These are phyloP conservation scores for Craterocephalus amniculus DNA, from an alignment of 2,797 vertebrate species.

Conservation along the genomic window DNA sequence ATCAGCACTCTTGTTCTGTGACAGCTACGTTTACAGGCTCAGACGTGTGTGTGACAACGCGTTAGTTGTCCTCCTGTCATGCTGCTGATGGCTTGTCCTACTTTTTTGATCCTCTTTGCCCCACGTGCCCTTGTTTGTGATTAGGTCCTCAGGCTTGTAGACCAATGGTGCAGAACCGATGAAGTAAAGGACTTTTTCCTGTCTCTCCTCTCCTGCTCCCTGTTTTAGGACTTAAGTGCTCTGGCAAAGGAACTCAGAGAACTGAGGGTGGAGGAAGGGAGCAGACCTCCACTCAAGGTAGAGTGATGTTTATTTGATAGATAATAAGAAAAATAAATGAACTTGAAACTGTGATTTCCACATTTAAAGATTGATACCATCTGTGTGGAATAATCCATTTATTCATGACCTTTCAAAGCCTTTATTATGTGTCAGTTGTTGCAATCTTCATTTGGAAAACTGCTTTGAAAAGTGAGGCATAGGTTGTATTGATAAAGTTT, in stretches of 20 bases:
- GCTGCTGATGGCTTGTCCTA: constrained; percentile 35
- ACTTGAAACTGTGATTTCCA: neutral
- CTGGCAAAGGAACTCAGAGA: constrained; percentile 95
- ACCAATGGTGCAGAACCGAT: constrained; percentile 11
- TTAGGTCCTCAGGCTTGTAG: constrained; percentile 7
- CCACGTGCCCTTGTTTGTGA: constrained; percentile 19
- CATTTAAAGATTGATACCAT: neutral
- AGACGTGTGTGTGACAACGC: constrained; percentile 31
- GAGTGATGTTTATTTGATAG: neutral
- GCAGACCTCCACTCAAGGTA: constrained; percentile 94
- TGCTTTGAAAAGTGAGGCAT: neutral
- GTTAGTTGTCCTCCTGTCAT: constrained; percentile 29
- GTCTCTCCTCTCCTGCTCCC: constrained; percentile 26
- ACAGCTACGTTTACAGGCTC: constrained; percentile 14
- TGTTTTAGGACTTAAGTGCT: constrained; percentile 91
- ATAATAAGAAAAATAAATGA: neutral
- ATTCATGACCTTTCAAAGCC: no score
- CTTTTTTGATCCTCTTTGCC: constrained; percentile 24
- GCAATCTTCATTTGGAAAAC: neutral
- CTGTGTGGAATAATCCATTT: no score
- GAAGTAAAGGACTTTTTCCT: constrained; percentile 13
- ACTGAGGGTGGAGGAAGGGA: constrained; percentile 93
- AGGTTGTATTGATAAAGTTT: neutral
- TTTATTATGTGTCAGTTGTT: neutral
- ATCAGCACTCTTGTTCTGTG: constrained; percentile 56